Base-by-base conservation (phyloP, 2,888 invertebrate species). In the Priocnemis perturbator region DNA sequence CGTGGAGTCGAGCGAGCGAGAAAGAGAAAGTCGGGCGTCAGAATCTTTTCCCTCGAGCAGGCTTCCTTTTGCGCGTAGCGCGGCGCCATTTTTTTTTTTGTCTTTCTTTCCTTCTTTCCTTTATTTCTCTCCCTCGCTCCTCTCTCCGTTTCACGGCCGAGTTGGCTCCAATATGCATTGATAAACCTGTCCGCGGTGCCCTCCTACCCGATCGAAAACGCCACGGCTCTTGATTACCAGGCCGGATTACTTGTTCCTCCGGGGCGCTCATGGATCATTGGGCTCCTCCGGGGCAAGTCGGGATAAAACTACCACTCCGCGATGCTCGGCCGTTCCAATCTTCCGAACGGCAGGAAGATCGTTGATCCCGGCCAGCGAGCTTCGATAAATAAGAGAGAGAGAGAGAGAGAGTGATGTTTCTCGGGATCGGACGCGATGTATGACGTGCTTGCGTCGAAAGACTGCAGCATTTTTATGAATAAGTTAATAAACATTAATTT, bases 161-260 rank as follows among this genome's bases (percentile, higher is more conserved):
- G 84, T 82, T 82, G 83, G 81, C 83, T 80, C 81, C 83, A 84
- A 83, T 83, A 85, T 83, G 82, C 85, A 83, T 84, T 83, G 83
- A 85, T 85, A 83, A 85, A 84, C 82, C 79, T 78, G 81, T 82
- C 78, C 70, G 37, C 50, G 55, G 26, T 21, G 64, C 64, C 67
- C 68, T 57, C 26, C 53, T 58, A 48, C 48, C 61, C 56, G 64
- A 67, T 71, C 37, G 71, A 71, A 64, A 68, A 59, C 20, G 71
- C 72, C 71, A 60, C 72, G 60, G 64, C 73, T 66, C 78, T 82
- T 79, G 80, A 82, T 82, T 82, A 76, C 79, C 67, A n/a, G 78
- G 67, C 76, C 71, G 78, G 78, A 76, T 78, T 73, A 73, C 78
- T 78, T 71, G 78, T 74, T 73, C 68, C 78, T 76, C 47, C 74